Evolutionary conservation across 2,113 vertebrate genomes (phyloP), one percentile per base, ranked within the genome.

Genomic region (Felis chaus): DNA sequence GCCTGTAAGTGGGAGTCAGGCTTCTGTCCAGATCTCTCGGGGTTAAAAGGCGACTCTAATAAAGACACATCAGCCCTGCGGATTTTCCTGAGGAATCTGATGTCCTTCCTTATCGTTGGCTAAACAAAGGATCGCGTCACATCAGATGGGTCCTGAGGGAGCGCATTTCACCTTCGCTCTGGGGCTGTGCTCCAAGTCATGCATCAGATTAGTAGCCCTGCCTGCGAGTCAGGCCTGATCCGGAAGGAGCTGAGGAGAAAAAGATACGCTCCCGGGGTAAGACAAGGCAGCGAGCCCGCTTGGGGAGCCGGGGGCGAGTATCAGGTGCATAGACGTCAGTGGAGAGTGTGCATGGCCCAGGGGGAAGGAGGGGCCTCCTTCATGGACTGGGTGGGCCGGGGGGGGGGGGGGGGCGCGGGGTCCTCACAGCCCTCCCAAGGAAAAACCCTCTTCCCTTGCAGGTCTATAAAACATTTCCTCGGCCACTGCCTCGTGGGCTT

Each of bases 321-420:
- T 31, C 29, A 3, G 36, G 9, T 0, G 0, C 4, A 19, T 4
- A 57, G 36, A 23, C 63, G 11, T 25, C 4, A 8, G 18, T 0
- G n/a, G 4, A 7, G 57, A 31, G 9, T 27, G 41, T 8, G 9
- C 0, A 0, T 5, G 25, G 57, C 55, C 84, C 33, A 0, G 1
- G 0, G 10, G 1, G 23, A 50, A 19, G 31, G n/a, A 8, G 10
- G 41, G 61, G 14, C 10, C 7, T 33, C 85, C 29, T 29, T 19
- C 39, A 25, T 1, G 1, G 29, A 12, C 55, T 4, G 0, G 21
- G 39, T 19, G 11, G 39, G 41, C 39, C 48, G 6, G 2, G 39
- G 41, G n/a, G 6, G 1, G 25, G 33, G 15, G n/a, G 23, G 1
- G 76, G 41, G 21, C 45, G 45, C 45, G 23, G 7, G 23, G 13